These are phyloP conservation scores for Rhabditoides inermis DNA, from an alignment of 2,888 invertebrate species.

Conservation along the genomic window DNA sequence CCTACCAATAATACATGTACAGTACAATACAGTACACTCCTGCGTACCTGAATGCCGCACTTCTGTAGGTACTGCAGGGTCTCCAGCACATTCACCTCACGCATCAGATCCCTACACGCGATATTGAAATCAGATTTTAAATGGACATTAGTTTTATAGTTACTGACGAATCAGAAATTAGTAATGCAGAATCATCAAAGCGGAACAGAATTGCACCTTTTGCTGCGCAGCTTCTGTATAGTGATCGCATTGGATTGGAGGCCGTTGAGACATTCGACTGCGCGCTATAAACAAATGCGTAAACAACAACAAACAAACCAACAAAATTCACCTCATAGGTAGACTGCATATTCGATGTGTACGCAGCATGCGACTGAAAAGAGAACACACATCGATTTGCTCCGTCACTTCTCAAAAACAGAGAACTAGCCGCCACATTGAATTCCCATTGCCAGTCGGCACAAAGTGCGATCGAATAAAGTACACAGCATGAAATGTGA, in stretches of 20 bases:
- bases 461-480: too few species aligned
- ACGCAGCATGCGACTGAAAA: too few species aligned
- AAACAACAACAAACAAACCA: too few species aligned
- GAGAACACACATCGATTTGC: too few species aligned
- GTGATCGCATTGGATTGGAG: constrained; percentile 46
- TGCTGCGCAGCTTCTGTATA: constrained; percentile 45
- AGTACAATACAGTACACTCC: neutral
- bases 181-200: neutral
- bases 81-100: constrained; percentile 22
- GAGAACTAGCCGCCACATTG: too few species aligned
- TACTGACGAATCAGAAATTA: neutral
- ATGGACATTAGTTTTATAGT: neutral
- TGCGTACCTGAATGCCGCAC: constrained; percentile 14
- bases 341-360: too few species aligned
- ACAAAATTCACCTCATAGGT: too few species aligned
- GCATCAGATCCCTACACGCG: constrained; percentile 18
- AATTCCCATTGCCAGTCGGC: too few species aligned
- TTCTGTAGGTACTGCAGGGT: constrained; percentile 16
- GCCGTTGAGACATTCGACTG: constrained; percentile 37
- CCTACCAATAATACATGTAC: constrained; percentile 11
- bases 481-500: too few species aligned
- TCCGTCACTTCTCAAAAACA: too few species aligned
- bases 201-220: neutral
- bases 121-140: neutral
- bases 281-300: constrained; percentile 24